Evolutionary conservation across 2,888 invertebrate genomes (phyloP), one percentile per base, ranked within the genome.

Genomic region (Caenorhabditis macrosperma): DNA sequence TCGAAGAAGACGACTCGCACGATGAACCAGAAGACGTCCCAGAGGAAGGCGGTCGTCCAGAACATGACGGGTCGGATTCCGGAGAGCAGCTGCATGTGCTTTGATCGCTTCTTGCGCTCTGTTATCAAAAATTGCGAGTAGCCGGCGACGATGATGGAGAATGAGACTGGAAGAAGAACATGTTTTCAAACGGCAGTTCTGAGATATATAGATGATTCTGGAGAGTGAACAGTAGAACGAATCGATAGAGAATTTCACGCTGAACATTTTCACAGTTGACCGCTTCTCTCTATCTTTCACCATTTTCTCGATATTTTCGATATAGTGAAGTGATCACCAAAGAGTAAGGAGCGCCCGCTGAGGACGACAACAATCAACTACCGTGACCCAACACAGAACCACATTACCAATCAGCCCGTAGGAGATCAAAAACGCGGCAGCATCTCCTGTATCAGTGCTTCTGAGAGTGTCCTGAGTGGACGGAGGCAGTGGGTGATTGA

Each of bases 11-110:
- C 68, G 35, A 82, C 52, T 7, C 88, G 80, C 30, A 88, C 28
- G 20, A 87, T 24, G 54, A 82, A 88, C 78, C 78, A 87, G 15
- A 81, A 57, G 26, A 81, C 80, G 75, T 88, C 88, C 87, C 88
- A 88, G 35, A 88, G 22, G 52, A 84, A 87, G 5, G 87, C 64
- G 0, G 85, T 85, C 44, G 81, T 33, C 88, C 88, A 88, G 80
- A 86, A 89, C 80, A 88, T 77, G 84, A 83, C 86, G 20, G 85
- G 84, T 15, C 82, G 76, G 15, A 88, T 72, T 38, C 88, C 88
- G 24, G 78, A 82, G 63, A 88, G 77, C 38, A 87, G 74, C 76
- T 87, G 88, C 87, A 88, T 87, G 72, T 88, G 88, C 60, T 88
- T 88, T 24, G 81, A 83, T 41, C 85, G 86, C 82, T 88, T 88